phyloP scores from a whole-genome alignment of 2,113 vertebrate genomes.

The Nothocercus nigrocapillus region DNA sequence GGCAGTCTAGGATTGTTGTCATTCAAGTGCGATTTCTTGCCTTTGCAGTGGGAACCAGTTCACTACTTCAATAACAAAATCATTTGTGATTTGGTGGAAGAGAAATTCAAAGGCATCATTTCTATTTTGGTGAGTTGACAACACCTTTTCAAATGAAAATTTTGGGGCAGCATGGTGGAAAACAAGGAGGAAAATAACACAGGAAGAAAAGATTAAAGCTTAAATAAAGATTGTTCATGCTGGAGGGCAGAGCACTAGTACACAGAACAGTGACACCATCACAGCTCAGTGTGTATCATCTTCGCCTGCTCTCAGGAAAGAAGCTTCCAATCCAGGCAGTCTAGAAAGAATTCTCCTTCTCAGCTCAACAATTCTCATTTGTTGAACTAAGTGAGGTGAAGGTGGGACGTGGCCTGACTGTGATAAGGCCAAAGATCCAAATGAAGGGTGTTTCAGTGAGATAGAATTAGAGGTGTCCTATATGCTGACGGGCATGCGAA shows the following conservation, averaged over 20 bases:
- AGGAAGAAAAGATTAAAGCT: background rate
- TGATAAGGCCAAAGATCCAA: background rate
- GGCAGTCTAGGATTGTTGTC: background rate
- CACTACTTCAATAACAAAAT: constrained; percentile 99
- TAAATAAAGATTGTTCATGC: background rate
- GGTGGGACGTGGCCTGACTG: too few species aligned
- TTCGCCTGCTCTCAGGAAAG: background rate
- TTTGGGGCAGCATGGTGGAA: background rate
- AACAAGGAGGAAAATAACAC: background rate
- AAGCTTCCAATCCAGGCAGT: background rate
- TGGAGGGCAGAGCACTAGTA: background rate
- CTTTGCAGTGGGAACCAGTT: constrained; percentile 93
- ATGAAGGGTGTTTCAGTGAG: background rate
- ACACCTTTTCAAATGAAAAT: background rate
- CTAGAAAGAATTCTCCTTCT: background rate
- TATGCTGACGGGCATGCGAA: background rate
- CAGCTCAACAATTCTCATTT: background rate
- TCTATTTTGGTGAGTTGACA: constrained; percentile 90
- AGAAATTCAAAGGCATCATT: constrained; percentile 99
- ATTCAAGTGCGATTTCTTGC: background rate
- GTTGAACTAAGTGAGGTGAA: background rate
- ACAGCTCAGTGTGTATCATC: background rate
- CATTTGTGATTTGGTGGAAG: constrained; percentile 97
- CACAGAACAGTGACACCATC: background rate
- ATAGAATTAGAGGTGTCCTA: background rate